Conservation (phyloP, 2,113 vertebrate genomes). For the Thunnus thynnus region DNA sequence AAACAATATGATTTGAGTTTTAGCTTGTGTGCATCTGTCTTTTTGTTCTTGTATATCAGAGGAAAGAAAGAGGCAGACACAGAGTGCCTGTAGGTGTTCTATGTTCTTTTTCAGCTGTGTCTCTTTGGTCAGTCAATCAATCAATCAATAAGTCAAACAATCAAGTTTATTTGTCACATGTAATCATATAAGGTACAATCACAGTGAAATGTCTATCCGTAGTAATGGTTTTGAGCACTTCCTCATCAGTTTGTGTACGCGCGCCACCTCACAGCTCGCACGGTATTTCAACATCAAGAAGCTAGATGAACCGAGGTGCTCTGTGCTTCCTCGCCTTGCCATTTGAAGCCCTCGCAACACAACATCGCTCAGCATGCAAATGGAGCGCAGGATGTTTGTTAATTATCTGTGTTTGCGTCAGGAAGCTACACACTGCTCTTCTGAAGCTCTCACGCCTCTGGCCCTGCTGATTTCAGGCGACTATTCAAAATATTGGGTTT, state of each 20-base stretch:
- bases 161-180: too few species aligned
- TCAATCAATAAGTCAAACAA: too few species aligned
- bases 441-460: conserved; percentile 10
- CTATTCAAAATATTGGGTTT: conserved; percentile 25
- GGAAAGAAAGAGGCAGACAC: conserved; percentile 2
- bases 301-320: conserved; percentile 36
- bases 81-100: conserved; percentile 12
- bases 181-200: too few species aligned
- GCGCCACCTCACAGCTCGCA: conserved; percentile 41
- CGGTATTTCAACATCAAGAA: conserved; percentile 16
- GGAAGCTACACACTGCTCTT: conserved; percentile 13
- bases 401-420: conserved; percentile 55
- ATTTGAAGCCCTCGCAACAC: conserved; percentile 30
- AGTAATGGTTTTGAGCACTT: conserved; percentile 34
- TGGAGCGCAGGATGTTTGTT: conserved; percentile 56
- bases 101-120: conserved; percentile 1
- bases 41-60: conserved; percentile 26
- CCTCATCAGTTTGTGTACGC: conserved; percentile 34
- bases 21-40: neutral
- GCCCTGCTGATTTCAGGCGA: conserved; percentile 38
- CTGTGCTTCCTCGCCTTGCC: neutral
- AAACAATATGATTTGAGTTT: conserved; percentile 26
- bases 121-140: neutral
- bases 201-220: neutral
- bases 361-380: conserved; percentile 39